These are phyloP conservation scores for Andrena cerasifolii DNA, from an alignment of 1,140 invertebrate species.

Conservation along the genomic window DNA sequence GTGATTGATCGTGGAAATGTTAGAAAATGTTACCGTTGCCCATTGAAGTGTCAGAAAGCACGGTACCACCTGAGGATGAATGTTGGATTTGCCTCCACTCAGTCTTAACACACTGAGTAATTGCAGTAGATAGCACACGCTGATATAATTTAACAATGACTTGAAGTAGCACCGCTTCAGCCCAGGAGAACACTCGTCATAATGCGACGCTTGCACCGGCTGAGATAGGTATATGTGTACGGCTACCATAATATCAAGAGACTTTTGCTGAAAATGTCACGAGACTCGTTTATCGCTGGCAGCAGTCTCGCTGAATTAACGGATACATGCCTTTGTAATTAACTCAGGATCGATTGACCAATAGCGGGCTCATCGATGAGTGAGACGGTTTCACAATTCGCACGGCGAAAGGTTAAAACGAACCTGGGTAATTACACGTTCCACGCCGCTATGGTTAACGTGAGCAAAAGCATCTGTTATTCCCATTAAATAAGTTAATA, in stretches of 20 bases:
- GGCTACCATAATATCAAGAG: neutral
- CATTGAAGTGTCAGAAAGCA: too few species aligned
- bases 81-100: too few species aligned
- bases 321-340: conserved; percentile 48
- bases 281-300: neutral
- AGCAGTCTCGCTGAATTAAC: conserved; percentile 27
- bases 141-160: too few species aligned
- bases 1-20: too few species aligned
- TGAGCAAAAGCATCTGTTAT: conserved; percentile 54
- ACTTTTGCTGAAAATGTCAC: conserved; percentile 24
- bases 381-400: conserved; percentile 65
- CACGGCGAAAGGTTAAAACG: conserved; percentile 56
- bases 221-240: neutral
- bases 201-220: neutral
- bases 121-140: too few species aligned
- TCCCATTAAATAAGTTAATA: conserved; percentile 67
- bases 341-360: conserved; percentile 52
- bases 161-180: too few species aligned
- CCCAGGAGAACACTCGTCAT: neutral
- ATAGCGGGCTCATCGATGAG: conserved; percentile 49
- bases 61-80: too few species aligned
- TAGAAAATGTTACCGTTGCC: too few species aligned
- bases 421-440: conserved; percentile 59
- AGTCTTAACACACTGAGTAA: too few species aligned
- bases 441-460: conserved; percentile 10